Evolutionary conservation across 2,113 vertebrate genomes (phyloP), one percentile per base, ranked within the genome.

Genomic region (Cercocebus atys): DNA sequence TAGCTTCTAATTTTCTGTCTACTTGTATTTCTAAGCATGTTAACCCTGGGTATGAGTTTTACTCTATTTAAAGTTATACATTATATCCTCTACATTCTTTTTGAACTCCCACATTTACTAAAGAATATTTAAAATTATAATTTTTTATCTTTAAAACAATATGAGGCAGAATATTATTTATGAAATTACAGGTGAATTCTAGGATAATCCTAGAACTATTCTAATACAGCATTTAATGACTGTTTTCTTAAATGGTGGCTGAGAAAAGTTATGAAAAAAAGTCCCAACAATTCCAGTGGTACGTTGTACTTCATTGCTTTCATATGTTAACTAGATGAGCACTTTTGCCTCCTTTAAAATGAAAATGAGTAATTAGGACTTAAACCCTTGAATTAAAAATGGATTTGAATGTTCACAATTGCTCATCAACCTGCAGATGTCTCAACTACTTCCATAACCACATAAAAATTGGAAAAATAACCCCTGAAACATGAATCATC

Each of bases 391-490:
- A 82, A 45, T 81, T 61, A 93, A 91, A 89, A 86, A 43, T 25
- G 18, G n/a, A 88, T 84, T 92, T 94, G 38, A 92, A 87, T 94
- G 84, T 95, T 94, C 45, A 59, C 57, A 94, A 82, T 73, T 95
- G 47, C 17, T 95, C 90, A 75, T 70, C 43, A 72, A 59, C 40
- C 87, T 92, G 38, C 23, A 88, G 50, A 83, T 61, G 32, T 5
- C 16, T 93, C 70, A 88, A 85, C 45, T 96, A 95, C 78, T 94
- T 96, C 66, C 27, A 14, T 68, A 93, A 85, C 11, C 20, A 80
- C 73, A 86, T 55, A 95, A 91, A 96, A 88, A 70, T 45, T 22
- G 93, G 61, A 89, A 95, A 95, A 96, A 84, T 87, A 30, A 70
- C 52, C 78, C 27, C 18, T 68, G 13, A 76, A 93, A 82, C 47